Percentiles rank a stretch among this genome's conserved stretches.
Evolutionary conservation across 2,888 invertebrate species (phyloP).

Genomic region (Monopis laevigella): DNA sequence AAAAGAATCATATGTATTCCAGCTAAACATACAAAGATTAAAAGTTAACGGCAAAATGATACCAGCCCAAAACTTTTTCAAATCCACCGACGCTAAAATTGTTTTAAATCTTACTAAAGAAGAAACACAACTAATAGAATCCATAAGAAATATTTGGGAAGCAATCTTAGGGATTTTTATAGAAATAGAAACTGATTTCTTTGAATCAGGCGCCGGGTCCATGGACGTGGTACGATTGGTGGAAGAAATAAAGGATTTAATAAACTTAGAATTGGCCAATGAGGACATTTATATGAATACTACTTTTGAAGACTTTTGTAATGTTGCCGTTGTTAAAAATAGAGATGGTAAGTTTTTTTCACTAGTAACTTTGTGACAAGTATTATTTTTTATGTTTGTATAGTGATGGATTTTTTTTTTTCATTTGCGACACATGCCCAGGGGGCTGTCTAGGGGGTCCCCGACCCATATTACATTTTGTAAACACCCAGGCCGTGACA

Average conservation of each 20-base stretch:
- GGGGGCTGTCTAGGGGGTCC: too few relatives aligned
- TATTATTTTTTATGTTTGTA: too few relatives aligned
- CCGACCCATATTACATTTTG: too few relatives aligned
- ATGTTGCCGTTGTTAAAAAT: conserved; percentile 71
- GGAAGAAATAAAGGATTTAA: conserved; percentile 89
- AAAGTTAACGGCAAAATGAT: conserved; percentile 85
- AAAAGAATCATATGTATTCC: too few relatives aligned
- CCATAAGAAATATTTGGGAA: conserved; percentile 79
- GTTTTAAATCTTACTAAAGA: conserved; percentile 74
- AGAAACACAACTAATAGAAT: conserved; percentile 75
- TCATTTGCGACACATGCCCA: too few relatives aligned
- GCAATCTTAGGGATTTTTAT: conserved; percentile 82
- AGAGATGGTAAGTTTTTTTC: conserved; percentile 65
- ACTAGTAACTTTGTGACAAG: too few relatives aligned
- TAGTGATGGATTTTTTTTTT: too few relatives aligned
- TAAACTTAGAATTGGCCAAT: conserved; percentile 81
- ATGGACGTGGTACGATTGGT: conserved; percentile 96
- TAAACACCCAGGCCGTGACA: too few relatives aligned
- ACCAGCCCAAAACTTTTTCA: conserved; percentile 80
- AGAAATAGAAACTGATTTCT: conserved; percentile 88
- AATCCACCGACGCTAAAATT: conserved; percentile 63
- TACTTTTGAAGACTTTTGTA: conserved; percentile 82
- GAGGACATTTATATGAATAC: conserved; percentile 95
- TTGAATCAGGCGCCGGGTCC: conserved; percentile 93
- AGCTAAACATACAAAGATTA: conserved; percentile 82